Conservation (phyloP, 2,888 invertebrate species). For the Coleophora deauratella region DNA sequence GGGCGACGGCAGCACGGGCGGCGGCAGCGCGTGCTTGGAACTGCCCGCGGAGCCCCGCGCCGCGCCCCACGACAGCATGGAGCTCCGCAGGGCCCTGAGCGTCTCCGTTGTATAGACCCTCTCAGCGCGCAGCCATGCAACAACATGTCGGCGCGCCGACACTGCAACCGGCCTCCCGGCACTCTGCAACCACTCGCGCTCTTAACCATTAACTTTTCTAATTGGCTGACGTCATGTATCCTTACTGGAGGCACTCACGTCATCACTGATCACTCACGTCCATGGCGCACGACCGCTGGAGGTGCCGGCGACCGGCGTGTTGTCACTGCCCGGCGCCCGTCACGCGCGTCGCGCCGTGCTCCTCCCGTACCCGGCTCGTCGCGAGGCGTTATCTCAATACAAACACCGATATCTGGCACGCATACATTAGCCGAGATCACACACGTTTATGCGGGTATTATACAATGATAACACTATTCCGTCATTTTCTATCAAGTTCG, state of each 20-base stretch:
- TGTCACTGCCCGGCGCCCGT: no score
- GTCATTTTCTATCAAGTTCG: no score
- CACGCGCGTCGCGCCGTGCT: constrained; percentile 41
- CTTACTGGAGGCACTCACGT: constrained; percentile 21
- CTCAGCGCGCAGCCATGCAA: constrained; percentile 55
- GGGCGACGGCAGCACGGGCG: not conserved
- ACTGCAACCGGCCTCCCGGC: constrained; percentile 32
- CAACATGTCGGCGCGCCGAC: constrained; percentile 64
- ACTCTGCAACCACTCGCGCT: constrained; percentile 36
- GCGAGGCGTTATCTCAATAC: constrained; percentile 44
- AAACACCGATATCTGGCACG: constrained; percentile 54
- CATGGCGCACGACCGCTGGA: not conserved
- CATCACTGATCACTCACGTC: constrained; percentile 7
- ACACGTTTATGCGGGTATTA: constrained; percentile 33
- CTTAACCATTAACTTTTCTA: constrained; percentile 33
- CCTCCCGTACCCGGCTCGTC: constrained; percentile 17
- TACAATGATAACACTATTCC: constrained; percentile 23
- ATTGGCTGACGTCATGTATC: constrained; percentile 23
- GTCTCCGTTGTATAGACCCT: constrained; percentile 70
- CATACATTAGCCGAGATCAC: constrained; percentile 38
- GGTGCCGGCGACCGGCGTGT: no score
- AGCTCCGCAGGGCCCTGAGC: constrained; percentile 64
- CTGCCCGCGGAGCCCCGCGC: constrained; percentile 13
- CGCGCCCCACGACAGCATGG: constrained; percentile 61
- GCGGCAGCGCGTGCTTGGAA: constrained; percentile 7